phyloP scores from a whole-genome alignment of 2,113 vertebrate species.

The Micromys minutus region DNA sequence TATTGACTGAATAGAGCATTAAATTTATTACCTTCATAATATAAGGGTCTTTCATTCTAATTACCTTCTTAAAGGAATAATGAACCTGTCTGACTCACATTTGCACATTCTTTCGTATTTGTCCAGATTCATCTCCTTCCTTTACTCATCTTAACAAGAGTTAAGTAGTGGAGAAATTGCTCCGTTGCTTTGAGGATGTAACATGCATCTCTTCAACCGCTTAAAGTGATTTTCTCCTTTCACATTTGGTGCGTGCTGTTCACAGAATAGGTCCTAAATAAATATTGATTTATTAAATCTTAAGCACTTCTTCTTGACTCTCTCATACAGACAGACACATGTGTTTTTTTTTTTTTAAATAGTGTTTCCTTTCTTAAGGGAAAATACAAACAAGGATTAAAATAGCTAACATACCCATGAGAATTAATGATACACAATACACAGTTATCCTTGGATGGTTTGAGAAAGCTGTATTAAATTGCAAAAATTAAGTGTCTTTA shows the following conservation, averaged over 20 bases:
- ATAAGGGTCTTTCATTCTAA: rapidly evolving
- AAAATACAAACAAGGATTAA: not conserved
- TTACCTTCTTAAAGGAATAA: not conserved
- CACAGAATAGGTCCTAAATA: not conserved
- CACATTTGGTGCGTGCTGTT: not conserved
- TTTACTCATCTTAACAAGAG: not conserved
- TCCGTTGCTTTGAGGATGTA: not conserved
- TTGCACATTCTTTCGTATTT: not conserved
- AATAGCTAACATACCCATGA: not conserved
- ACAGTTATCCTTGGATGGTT: not conserved
- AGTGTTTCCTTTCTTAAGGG: not conserved
- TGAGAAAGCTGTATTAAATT: conserved; percentile 19
- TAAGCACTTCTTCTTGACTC: not conserved
- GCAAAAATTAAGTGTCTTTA: not conserved
- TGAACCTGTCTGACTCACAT: not conserved
- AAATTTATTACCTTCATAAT: no score
- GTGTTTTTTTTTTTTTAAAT: no score
- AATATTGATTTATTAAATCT: not conserved
- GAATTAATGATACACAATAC: not conserved
- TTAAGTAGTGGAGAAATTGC: not conserved
- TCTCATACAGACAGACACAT: not conserved
- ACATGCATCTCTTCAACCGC: not conserved
- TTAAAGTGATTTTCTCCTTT: not conserved
- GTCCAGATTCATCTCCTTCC: not conserved
- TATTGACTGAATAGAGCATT: not conserved